Evolutionary conservation across 2,888 invertebrate species (phyloP).

Genomic region (Drosophila colorata): DNA sequence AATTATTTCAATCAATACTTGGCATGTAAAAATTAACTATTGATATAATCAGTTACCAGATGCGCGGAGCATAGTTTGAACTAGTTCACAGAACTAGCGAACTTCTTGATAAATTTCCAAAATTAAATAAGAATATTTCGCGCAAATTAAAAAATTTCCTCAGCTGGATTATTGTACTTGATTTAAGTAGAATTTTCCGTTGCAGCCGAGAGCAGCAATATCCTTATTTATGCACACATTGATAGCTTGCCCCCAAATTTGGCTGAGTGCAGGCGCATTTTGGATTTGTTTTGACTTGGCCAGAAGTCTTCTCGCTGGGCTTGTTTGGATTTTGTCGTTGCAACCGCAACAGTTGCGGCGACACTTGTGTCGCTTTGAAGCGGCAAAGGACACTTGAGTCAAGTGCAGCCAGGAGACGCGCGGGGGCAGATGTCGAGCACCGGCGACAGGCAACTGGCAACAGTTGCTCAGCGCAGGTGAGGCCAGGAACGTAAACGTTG

Average conservation of each 20-base stretch:
- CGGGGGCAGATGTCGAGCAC: slow-evolving; percentile 5
- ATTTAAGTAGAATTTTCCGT: too few relatives aligned
- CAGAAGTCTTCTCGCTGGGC: slow-evolving; percentile 4
- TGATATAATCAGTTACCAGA: too few relatives aligned
- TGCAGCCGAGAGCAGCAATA: too few relatives aligned
- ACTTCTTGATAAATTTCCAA: too few relatives aligned
- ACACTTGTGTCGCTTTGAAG: slow-evolving; percentile 73
- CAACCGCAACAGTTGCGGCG: slow-evolving; percentile 74
- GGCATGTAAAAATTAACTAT: too few relatives aligned
- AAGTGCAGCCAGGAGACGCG: slow-evolving; percentile 57
- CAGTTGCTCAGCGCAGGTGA: not conserved
- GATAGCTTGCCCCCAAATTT: not conserved
- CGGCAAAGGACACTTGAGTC: slow-evolving; percentile 67
- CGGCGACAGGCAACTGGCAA: slow-evolving; percentile 9
- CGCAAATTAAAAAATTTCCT: too few relatives aligned
- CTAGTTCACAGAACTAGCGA: too few relatives aligned
- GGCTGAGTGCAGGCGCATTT: slow-evolving; percentile 22
- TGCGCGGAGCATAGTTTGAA: too few relatives aligned
- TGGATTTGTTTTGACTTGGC: slow-evolving; percentile 33
- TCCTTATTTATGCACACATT: too few relatives aligned
- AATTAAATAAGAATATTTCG: too few relatives aligned
- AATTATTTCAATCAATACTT: too few relatives aligned
- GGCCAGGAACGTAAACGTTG: slow-evolving; percentile 39
- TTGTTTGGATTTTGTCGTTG: slow-evolving; percentile 34
- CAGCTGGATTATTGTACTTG: too few relatives aligned